phyloP scores from a whole-genome alignment of 2,113 vertebrate species.

The Marmota flaviventris region DNA sequence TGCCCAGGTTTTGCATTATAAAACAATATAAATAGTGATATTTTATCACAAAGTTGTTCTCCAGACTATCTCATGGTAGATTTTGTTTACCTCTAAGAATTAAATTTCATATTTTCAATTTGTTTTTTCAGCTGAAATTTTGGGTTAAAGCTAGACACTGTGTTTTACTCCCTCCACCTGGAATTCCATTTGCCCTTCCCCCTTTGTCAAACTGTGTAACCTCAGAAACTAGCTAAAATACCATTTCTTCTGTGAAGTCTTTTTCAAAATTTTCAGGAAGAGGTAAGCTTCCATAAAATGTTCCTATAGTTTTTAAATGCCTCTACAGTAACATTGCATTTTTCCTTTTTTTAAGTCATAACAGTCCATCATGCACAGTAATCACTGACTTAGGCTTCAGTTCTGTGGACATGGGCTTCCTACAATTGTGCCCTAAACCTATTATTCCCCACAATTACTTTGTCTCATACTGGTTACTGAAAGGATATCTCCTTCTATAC shows the following conservation, averaged over 20 bases:
- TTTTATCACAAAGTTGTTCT: not conserved
- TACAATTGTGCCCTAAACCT: not conserved
- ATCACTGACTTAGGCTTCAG: not conserved
- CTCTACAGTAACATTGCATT: not conserved
- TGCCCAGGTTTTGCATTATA: not conserved
- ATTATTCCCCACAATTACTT: not conserved
- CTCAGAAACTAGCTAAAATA: not conserved
- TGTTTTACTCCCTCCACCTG: not conserved
- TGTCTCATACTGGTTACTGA: not conserved
- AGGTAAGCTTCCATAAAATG: not conserved
- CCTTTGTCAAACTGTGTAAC: not conserved
- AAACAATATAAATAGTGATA: not conserved
- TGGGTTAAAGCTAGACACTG: not conserved
- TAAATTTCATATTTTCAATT: not conserved
- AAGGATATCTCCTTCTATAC: not conserved
- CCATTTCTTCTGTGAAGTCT: not conserved
- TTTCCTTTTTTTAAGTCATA: not conserved
- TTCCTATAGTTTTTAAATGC: not conserved
- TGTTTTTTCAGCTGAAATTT: not conserved
- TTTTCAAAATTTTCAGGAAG: not conserved
- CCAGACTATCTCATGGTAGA: not conserved
- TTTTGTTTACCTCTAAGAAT: not conserved
- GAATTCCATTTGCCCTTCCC: not conserved
- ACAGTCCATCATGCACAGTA: not conserved
- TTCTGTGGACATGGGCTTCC: not conserved